These are phyloP conservation scores for Paramormyrops kingsleyae DNA, from an alignment of 2,113 vertebrate genomes.

Conservation along the genomic window DNA sequence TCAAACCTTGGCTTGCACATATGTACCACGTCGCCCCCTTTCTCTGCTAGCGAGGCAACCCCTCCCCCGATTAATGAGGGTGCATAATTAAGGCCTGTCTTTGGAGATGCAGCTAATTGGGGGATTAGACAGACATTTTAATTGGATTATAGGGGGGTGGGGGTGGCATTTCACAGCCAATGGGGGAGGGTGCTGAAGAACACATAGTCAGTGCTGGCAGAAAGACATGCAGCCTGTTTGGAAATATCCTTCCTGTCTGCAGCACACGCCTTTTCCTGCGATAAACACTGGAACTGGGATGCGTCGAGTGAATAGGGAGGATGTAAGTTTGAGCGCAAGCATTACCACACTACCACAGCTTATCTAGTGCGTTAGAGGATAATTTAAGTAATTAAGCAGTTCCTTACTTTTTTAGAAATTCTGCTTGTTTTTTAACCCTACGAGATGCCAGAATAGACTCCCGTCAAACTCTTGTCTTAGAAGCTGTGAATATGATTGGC, in stretches of 20 bases:
- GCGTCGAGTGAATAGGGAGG: not conserved
- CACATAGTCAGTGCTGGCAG: not conserved
- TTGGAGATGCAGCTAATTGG: constrained; percentile 49
- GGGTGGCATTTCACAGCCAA: not conserved
- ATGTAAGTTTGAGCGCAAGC: not conserved
- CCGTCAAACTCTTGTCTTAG: no score
- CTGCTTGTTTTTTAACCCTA: not conserved
- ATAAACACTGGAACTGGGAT: not conserved
- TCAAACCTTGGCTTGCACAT: not conserved
- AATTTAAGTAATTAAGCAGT: not conserved
- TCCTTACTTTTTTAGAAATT: not conserved
- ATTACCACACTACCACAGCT: not conserved
- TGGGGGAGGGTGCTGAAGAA: not conserved
- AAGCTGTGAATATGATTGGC: no score
- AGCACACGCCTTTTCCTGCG: not conserved
- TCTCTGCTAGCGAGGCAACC: not conserved
- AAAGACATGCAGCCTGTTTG: not conserved
- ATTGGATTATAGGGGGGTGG: constrained; percentile 37
- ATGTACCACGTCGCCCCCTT: not conserved
- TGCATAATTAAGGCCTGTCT: constrained; percentile 34
- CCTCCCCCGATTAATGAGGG: constrained; percentile 17
- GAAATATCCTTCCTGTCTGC: not conserved
- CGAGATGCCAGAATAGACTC: not conserved
- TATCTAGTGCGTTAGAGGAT: not conserved
- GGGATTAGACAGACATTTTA: constrained; percentile 40